These are phyloP conservation scores for Leptopilina myrica DNA, from an alignment of 2,888 invertebrate species.

Conservation along the genomic window DNA sequence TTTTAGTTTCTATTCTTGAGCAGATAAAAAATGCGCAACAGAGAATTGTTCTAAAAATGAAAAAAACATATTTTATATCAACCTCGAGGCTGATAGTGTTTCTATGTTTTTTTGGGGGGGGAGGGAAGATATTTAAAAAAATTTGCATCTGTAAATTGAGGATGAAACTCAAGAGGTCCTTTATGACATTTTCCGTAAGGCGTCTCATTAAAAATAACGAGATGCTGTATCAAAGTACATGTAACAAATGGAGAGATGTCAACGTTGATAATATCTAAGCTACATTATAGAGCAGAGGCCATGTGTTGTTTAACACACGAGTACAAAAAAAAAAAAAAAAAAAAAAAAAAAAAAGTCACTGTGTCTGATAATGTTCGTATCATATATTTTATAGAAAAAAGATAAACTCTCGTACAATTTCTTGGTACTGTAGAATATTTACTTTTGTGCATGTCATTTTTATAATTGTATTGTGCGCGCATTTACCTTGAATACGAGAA, in stretches of 20 bases:
- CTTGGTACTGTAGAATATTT: too few relatives aligned
- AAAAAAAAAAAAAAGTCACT: too few relatives aligned
- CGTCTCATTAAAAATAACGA: conserved; percentile 54
- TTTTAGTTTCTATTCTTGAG: too few relatives aligned
- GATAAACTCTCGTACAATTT: not conserved
- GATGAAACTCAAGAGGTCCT: conserved; percentile 6
- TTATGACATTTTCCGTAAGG: conserved; percentile 18
- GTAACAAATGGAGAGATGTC: conserved; percentile 46
- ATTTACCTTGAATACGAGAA: too few relatives aligned
- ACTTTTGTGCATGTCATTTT: too few relatives aligned
- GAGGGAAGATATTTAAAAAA: not conserved
- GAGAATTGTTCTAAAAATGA: too few relatives aligned
- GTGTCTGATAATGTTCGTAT: not conserved
- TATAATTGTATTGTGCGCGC: too few relatives aligned
- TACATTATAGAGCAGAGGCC: not conserved
- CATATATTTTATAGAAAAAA: not conserved
- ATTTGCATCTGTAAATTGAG: conserved; percentile 26
- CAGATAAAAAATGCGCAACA: too few relatives aligned
- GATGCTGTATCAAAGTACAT: conserved; percentile 49
- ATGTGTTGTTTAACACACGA: not conserved
- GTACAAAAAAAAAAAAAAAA: conserved; percentile 9
- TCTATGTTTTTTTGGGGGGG: not conserved
- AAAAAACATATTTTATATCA: too few relatives aligned
- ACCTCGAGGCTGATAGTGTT: too few relatives aligned
- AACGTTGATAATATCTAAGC: conserved; percentile 23